These are phyloP conservation scores for Cotesia vestalis DNA, from an alignment of 1,140 invertebrate genomes.

Conservation along the genomic window DNA sequence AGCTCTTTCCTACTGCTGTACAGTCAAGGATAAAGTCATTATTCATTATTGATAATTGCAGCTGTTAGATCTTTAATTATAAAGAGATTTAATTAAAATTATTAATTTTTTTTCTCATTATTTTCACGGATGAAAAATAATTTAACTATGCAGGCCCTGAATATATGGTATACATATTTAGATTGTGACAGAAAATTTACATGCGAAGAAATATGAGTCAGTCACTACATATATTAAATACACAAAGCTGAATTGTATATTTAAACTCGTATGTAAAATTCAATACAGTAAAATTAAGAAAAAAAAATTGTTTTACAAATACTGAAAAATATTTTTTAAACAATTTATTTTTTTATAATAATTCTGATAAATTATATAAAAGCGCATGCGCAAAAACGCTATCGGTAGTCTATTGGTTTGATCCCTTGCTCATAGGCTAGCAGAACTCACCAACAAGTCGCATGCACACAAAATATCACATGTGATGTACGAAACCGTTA, in stretches of 20 bases:
- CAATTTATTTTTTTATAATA: too few relatives aligned
- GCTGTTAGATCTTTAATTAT: too few relatives aligned
- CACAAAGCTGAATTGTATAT: too few relatives aligned
- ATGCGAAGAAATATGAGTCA: slow-evolving; percentile 65
- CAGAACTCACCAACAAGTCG: slow-evolving; percentile 53
- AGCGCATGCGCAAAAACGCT: slow-evolving; percentile 48
- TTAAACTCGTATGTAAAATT: too few relatives aligned
- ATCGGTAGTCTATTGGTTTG: slow-evolving; percentile 67
- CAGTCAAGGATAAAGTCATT: background rate
- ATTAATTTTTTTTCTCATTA: too few relatives aligned
- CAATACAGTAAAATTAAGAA: too few relatives aligned
- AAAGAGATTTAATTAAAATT: too few relatives aligned
- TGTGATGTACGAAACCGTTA: slow-evolving; percentile 2
- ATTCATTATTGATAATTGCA: too few relatives aligned
- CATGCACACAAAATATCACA: slow-evolving; percentile 51
- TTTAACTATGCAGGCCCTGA: background rate
- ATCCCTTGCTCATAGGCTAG: slow-evolving; percentile 60
- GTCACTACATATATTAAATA: slow-evolving; percentile 19
- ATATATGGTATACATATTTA: slow-evolving; percentile 50
- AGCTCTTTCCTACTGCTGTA: slow-evolving; percentile 21
- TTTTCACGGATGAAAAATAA: too few relatives aligned
- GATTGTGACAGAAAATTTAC: slow-evolving; percentile 54
- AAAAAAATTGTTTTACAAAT: too few relatives aligned
- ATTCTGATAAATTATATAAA: too few relatives aligned
- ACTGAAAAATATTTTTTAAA: too few relatives aligned